Conservation (phyloP, 2,888 invertebrate species). For the Noctua janthe region DNA sequence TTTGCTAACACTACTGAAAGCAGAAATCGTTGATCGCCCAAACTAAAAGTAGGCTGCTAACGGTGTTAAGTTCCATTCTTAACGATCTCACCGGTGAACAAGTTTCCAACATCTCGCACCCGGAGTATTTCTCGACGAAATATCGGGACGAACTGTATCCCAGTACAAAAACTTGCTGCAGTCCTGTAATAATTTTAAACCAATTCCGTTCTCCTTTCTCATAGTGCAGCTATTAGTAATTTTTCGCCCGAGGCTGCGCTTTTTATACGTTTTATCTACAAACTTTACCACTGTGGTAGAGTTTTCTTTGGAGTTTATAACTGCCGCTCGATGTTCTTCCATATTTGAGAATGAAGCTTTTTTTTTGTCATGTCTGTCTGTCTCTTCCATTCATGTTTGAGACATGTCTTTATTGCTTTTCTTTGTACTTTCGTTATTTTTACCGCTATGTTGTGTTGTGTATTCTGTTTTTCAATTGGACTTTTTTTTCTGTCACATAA, state of each 20-base stretch:
- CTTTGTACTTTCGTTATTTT: conserved; percentile 14
- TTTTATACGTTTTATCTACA: conserved; percentile 44
- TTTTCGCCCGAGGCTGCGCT: conserved; percentile 33
- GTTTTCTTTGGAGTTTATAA: conserved; percentile 50
- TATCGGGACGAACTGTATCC: conserved; percentile 27
- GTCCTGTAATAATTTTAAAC: conserved; percentile 46
- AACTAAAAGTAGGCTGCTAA: not conserved
- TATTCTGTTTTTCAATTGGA: conserved; percentile 4
- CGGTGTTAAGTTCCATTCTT: not conserved
- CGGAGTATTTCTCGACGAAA: conserved; percentile 8
- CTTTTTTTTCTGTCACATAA: not conserved
- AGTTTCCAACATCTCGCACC: not conserved
- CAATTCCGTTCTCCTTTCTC: conserved; percentile 33
- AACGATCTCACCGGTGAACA: conserved; percentile 17
- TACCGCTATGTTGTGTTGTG: not conserved
- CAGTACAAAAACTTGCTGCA: conserved; percentile 38
- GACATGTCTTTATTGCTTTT: conserved; percentile 27
- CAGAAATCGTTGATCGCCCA: not conserved
- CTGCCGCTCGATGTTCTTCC: conserved; percentile 48
- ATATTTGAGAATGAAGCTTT: conserved; percentile 25
- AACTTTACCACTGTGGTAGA: conserved; percentile 48
- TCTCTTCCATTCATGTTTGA: conserved; percentile 24
- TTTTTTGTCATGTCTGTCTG: conserved; percentile 17
- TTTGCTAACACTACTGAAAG: not conserved
- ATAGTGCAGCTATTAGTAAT: conserved; percentile 16